phyloP scores from a whole-genome alignment of 1,140 invertebrate genomes.

The Eurytemora carolleeae region DNA sequence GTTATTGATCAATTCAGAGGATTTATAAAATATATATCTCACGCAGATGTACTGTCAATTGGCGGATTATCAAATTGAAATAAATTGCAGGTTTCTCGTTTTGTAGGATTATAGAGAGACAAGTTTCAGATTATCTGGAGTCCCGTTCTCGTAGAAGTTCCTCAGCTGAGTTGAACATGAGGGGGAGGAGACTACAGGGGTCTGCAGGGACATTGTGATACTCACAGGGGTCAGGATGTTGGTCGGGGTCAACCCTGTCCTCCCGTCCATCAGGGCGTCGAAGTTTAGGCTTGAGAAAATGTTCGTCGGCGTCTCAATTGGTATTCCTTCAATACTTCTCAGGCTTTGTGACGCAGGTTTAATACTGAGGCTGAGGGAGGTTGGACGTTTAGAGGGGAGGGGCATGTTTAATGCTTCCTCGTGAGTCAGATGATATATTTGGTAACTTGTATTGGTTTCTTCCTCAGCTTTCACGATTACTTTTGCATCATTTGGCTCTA shows the following conservation, averaged over 20 bases:
- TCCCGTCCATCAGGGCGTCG: constrained; percentile 70
- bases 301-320: constrained; percentile 65
- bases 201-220: constrained; percentile 16
- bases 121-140: no score
- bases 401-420: constrained; percentile 19
- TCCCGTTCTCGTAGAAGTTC: no score
- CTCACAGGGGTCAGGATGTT: constrained; percentile 16
- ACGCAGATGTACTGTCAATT: no score
- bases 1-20: no score
- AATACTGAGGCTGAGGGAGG: constrained; percentile 29
- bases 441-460: no score
- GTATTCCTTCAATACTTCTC: constrained; percentile 39
- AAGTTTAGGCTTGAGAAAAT: constrained; percentile 64
- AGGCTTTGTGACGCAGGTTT: constrained; percentile 17
- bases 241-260: constrained; percentile 16
- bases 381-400: constrained; percentile 26
- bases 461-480: no score
- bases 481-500: no score
- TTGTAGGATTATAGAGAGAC: no score
- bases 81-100: no score
- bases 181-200: constrained; percentile 32
- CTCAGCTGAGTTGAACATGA: constrained; percentile 45
- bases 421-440: no score
- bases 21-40: no score
- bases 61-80: no score